Base-by-base conservation (phyloP, 2,113 vertebrate species). In the Pomatostomus ruficeps region DNA sequence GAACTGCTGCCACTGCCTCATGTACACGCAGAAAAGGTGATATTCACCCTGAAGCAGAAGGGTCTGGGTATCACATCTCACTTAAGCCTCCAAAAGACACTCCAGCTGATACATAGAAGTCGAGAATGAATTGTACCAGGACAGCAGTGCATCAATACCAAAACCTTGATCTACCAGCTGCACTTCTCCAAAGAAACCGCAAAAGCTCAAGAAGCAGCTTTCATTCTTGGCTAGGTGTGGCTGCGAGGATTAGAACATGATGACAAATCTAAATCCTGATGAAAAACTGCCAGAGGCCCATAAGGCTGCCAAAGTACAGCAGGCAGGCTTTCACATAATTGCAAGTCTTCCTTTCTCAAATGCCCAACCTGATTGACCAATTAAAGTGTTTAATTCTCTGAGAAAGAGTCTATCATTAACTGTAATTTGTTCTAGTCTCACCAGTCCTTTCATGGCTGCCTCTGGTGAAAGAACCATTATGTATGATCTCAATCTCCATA, bases 391-490 rank as follows among this genome's bases (percentile, higher is more conserved):
- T 95, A 91, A 92, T 90, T 94, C 73, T 85, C 78, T 45, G 79
- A 97, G 88, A 95, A 94, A 78, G 91, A 94, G 51, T 80, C 78
- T 96, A 63, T 73, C 65, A 87, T 93, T 96, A 92, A 71, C 70
- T 84, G 79, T 63, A 97, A 96, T 88, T 93, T 95, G 91, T 95
- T 94, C 88, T 93, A 94, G 93, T 95, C 93, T 96, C 91, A 79
- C 61, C 29, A 19, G 89, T 61, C 68, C 86, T 95, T 93, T 95
- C 85, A 94, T 43, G 95, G 90, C 85, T 97, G 94, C 77, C 78
- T 94, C 87, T 93, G 85, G 88, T 91, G 93, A 95, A 93, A 89
- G 93, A 94, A 92, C 63, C 31, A 63, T 93, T 94, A 95, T 65
- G 92, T 77, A 87, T 13, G 67, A 82, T 92, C 77, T 87, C 68